Evolutionary conservation across 2,113 vertebrate genomes (phyloP).

Genomic region (Paracyprichromis sp.): DNA sequence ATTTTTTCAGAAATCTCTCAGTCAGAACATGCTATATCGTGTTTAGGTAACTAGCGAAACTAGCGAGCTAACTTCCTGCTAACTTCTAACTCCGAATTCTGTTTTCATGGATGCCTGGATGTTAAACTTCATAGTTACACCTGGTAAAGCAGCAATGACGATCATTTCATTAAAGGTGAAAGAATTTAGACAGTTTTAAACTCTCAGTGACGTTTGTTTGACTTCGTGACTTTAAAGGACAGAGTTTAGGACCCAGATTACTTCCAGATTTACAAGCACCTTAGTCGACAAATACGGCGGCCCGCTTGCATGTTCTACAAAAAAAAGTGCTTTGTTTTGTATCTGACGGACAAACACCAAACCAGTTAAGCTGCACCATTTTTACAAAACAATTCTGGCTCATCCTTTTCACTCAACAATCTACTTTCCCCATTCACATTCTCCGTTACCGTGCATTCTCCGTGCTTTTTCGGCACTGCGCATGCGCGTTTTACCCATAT

Average conservation of each 20-base stretch:
- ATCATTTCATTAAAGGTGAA: accelerated
- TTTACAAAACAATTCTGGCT: neutral
- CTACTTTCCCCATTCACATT: accelerated
- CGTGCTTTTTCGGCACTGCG: accelerated
- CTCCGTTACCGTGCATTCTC: accelerated
- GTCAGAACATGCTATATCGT: no score
- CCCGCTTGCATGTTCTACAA: no score
- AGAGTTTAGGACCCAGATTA: accelerated
- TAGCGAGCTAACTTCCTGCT: no score
- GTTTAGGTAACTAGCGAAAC: no score
- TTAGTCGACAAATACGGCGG: accelerated
- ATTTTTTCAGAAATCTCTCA: no score
- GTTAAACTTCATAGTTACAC: no score
- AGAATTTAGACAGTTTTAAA: accelerated
- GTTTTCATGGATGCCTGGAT: no score
- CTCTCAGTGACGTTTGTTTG: no score
- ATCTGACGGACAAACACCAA: accelerated
- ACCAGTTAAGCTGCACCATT: neutral
- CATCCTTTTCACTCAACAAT: neutral
- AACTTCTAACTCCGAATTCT: no score
- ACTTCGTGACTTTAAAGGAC: accelerated
- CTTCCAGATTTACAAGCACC: accelerated
- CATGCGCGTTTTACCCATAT: neutral
- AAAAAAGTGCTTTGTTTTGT: neutral
- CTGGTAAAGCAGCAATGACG: no score